Evolutionary conservation across 2,113 vertebrate genomes (phyloP).

Genomic region (Falcunculus frontatus): DNA sequence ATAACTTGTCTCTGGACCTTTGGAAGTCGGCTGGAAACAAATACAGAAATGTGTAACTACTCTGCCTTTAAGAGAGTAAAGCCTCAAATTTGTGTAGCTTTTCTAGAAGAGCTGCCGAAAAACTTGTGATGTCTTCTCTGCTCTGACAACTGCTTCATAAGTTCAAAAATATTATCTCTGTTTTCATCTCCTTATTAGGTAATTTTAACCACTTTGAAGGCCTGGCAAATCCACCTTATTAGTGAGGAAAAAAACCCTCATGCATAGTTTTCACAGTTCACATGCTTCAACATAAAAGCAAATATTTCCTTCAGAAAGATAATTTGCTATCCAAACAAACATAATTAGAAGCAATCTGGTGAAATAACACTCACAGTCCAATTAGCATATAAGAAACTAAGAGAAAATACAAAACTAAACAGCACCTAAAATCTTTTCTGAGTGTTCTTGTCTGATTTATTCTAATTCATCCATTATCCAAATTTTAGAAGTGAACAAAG

Average conservation of each 20-base stretch:
- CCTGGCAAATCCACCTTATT: not conserved
- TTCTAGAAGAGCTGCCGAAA: not conserved
- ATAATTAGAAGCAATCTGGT: conserved; percentile 9
- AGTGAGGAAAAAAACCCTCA: not conserved
- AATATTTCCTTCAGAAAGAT: conserved; percentile 25
- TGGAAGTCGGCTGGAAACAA: not conserved
- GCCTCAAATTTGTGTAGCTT: not conserved
- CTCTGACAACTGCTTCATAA: not conserved
- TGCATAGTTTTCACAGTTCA: not conserved
- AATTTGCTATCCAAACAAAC: conserved; percentile 40
- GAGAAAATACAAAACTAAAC: not conserved
- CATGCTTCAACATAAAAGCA: conserved; percentile 40
- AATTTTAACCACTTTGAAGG: not conserved
- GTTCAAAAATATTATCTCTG: not conserved
- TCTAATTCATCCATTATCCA: not conserved
- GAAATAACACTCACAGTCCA: not conserved
- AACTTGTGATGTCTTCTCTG: not conserved
- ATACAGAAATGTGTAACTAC: not conserved
- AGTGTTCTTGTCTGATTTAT: not conserved
- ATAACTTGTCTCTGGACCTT: not conserved
- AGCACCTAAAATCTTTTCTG: not conserved
- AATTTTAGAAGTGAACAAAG: not conserved
- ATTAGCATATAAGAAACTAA: not conserved
- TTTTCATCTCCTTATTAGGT: conserved; percentile 2
- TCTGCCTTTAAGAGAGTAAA: not conserved